Evolutionary conservation across 2,888 invertebrate species (phyloP).

Genomic region (Troilus luridus): DNA sequence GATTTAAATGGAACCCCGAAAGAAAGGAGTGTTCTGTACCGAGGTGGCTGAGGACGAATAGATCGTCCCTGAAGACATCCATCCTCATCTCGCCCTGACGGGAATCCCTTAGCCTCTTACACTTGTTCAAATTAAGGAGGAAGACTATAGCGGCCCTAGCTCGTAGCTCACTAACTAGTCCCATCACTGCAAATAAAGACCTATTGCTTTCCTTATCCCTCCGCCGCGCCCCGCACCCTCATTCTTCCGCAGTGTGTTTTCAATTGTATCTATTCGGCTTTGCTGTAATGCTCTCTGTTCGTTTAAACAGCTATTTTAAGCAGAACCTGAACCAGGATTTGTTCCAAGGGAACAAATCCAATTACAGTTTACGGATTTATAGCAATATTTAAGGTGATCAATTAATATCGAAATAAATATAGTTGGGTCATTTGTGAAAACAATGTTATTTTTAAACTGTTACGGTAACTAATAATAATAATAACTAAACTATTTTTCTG

Average conservation of each 20-base stretch:
- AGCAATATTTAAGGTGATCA: too few species aligned
- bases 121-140: slow-evolving; percentile 43
- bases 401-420: too few species aligned
- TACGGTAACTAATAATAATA: too few species aligned
- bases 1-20: background rate
- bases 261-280: background rate
- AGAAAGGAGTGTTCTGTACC: background rate
- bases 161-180: slow-evolving; percentile 23
- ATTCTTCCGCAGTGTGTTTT: background rate
- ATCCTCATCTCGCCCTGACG: slow-evolving; percentile 6
- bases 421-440: too few species aligned
- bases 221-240: background rate
- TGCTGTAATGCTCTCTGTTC: too few species aligned
- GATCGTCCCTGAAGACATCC: background rate
- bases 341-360: too few species aligned
- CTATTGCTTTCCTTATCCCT: slow-evolving; percentile 29
- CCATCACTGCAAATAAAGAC: slow-evolving; percentile 28
- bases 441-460: too few species aligned
- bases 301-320: too few species aligned
- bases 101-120: background rate
- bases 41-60: background rate
- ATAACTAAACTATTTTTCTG: too few species aligned
- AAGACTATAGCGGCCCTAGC: background rate
- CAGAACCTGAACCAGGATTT: too few species aligned
- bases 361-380: too few species aligned